phyloP scores from a whole-genome alignment of 2,113 vertebrate genomes.

The Dasyornis broadbenti region DNA sequence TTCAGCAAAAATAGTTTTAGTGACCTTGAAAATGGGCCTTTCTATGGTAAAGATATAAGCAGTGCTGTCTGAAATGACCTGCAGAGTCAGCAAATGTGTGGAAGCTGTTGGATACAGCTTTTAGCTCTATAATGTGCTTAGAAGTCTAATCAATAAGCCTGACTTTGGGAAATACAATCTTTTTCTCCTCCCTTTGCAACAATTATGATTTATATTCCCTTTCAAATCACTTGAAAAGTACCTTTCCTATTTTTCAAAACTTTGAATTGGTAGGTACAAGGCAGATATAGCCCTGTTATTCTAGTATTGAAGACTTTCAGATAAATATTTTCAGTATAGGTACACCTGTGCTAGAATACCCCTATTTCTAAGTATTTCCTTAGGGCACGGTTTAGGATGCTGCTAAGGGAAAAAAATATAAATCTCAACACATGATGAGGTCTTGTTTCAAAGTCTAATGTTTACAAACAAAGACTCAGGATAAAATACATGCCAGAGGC shows the following conservation, averaged over 20 bases:
- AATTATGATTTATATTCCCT: slow-evolving; percentile 20
- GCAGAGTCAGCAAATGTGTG: slow-evolving; percentile 46
- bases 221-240: neutral
- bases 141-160: slow-evolving; percentile 63
- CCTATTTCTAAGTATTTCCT: neutral
- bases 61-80: neutral
- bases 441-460: neutral
- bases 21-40: slow-evolving; percentile 55
- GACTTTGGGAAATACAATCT: slow-evolving; percentile 57
- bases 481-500: neutral
- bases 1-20: slow-evolving; percentile 38
- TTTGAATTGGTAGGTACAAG: neutral
- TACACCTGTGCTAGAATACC: neutral
- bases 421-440: neutral
- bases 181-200: neutral
- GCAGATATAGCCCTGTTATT: neutral
- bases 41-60: slow-evolving; percentile 32
- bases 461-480: neutral
- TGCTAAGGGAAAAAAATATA: neutral
- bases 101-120: slow-evolving; percentile 41
- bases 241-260: neutral
- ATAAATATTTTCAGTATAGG: neutral
- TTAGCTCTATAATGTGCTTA: slow-evolving; percentile 57
- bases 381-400: neutral
- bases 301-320: neutral